Conservation (phyloP, 2,113 vertebrate genomes). For the Semicossyphus pulcher region DNA sequence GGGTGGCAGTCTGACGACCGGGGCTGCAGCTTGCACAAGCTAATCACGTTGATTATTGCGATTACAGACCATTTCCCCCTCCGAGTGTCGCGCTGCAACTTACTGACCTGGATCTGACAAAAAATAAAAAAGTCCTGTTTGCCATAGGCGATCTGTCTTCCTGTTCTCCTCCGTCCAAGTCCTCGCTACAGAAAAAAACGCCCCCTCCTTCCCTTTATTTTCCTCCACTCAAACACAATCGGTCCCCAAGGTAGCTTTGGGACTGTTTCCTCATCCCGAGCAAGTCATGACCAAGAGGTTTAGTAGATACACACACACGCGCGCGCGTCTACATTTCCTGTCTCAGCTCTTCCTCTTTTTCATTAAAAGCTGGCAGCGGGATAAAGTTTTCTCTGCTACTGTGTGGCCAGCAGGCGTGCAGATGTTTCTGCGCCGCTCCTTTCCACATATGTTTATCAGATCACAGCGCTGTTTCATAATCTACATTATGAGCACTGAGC, state of each 20-base stretch:
- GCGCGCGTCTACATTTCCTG: conserved; percentile 42
- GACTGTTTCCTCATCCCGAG: conserved; percentile 65
- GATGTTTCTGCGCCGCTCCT: conserved; percentile 68
- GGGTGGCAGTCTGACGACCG: conserved; percentile 77
- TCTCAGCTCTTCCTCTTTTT: conserved; percentile 67
- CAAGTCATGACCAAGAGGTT: conserved; percentile 61
- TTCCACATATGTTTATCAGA: conserved; percentile 79
- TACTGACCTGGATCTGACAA: conserved; percentile 79
- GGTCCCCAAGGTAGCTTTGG: conserved; percentile 68
- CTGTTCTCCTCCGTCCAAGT: conserved; percentile 74
- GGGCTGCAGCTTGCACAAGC: conserved; percentile 66
- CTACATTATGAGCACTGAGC: conserved; percentile 60
- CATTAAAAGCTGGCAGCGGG: conserved; percentile 56
- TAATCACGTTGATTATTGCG: conserved; percentile 87
- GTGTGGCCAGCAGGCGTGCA: conserved; percentile 73
- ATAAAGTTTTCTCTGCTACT: conserved; percentile 67
- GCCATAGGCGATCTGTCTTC: conserved; percentile 84
- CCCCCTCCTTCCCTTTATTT: conserved; percentile 27
- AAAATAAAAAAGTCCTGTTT: conserved; percentile 81
- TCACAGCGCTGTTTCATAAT: conserved; percentile 69
- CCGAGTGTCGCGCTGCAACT: conserved; percentile 73
- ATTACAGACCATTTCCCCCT: conserved; percentile 82
- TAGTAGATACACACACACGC: conserved; percentile 43
- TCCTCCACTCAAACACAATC: conserved; percentile 73
- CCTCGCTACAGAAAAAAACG: conserved; percentile 41